A percentile compares a stretch with the other conserved stretches of the same genome.
These are phyloP conservation scores for Perccottus glenii DNA, from an alignment of 2,113 vertebrate genomes.

Conservation along the genomic window DNA sequence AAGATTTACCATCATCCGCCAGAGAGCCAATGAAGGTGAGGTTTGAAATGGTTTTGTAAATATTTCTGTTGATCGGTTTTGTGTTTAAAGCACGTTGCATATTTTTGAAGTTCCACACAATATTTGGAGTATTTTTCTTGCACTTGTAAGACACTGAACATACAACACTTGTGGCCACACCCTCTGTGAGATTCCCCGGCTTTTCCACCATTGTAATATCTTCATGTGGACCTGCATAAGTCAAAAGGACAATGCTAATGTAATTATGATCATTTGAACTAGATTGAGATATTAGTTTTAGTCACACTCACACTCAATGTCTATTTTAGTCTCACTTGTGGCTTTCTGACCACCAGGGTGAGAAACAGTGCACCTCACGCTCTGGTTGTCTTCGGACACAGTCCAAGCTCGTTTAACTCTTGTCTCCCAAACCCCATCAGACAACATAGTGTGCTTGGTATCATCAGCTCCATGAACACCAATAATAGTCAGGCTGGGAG, in stretches of 20 bases:
- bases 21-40: constrained; percentile 61
- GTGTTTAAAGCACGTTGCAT: constrained; percentile 23
- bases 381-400: constrained; percentile 47
- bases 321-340: constrained; percentile 35
- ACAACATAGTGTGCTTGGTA: constrained; percentile 13
- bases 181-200: constrained; percentile 39
- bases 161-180: no score
- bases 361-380: constrained; percentile 49
- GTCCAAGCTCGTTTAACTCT: constrained; percentile 41
- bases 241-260: neutral
- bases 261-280: neutral
- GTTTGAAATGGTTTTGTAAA: constrained; percentile 38
- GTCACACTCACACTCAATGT: constrained; percentile 63
- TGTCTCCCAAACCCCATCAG: constrained; percentile 58
- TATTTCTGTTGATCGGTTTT: neutral
- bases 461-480: constrained; percentile 2
- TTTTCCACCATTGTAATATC: constrained; percentile 52
- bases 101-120: constrained; percentile 66
- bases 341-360: constrained; percentile 48
- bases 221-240: constrained; percentile 54
- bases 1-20: constrained; percentile 45
- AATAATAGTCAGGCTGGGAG: constrained; percentile 40
- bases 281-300: neutral
- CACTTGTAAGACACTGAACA: constrained; percentile 65
- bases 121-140: constrained; percentile 36